Base-by-base conservation (phyloP, 2,888 invertebrate species). In the Temnothorax rugatulus region DNA sequence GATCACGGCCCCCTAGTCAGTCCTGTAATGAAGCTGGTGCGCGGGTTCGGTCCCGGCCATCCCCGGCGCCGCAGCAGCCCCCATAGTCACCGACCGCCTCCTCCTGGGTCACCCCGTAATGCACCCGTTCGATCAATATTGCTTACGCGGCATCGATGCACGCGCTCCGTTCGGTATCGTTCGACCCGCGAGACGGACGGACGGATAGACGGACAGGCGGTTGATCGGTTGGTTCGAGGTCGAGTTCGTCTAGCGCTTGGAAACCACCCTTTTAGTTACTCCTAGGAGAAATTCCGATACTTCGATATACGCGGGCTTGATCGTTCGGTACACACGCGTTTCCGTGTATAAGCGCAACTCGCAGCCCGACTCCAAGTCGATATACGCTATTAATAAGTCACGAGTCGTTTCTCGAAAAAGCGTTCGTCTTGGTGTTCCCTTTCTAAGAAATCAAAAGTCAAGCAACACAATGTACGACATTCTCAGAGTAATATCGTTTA, bases 91-190 rank as follows among this genome's bases (percentile, higher is more conserved):
- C 82, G 85, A 76, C 84, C 89, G 81, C 88, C 87, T 82, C 87
- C 87, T 83, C 87, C 73, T 82, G 82, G 86, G 73, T 84, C 88
- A 85, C 85, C 84, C 84, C 82, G 82, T 90, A 91, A 90, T 90
- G 89, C 90, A 90, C 86, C 89, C 81, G 85, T 68, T 86, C 90
- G 90, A 90, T 90, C 90, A 91, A 90, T 90, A 90, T 89, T 91
- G 87, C 91, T 90, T 89, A 87, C 84, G 87, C 85, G 89, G 88
- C 87, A 89, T 90, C 91, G 90, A 91, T 90, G 90, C 88, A 91
- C 88, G 82, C 87, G 87, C 86, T 66, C 47, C 85, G 81, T 85
- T 87, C 85, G 87, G 66, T 83, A 90, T 77, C 84, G 86, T 86
- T 89, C 88, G 82, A 90, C 84, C 85, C 54, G 52, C 82, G 82